Percentiles rank a stretch among this genome's conserved stretches.
phyloP scores from a whole-genome alignment of 2,888 invertebrate species.

The Agrilus cyanescens region DNA sequence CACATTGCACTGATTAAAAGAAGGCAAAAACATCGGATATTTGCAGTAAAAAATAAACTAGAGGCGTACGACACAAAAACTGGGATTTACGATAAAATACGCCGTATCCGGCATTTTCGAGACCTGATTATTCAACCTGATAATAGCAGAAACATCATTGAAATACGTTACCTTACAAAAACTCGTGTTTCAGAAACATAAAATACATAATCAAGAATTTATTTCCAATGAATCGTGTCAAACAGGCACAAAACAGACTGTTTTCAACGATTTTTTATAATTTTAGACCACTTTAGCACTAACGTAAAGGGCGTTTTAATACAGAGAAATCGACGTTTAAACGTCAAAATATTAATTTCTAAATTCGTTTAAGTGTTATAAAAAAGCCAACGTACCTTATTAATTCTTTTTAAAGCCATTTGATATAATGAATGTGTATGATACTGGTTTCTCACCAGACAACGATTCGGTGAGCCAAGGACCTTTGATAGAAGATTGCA shows the following conservation, averaged over 20 bases:
- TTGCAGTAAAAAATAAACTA: no score
- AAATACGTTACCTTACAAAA: no score
- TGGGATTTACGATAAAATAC: constrained; percentile 24
- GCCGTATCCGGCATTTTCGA: constrained; percentile 37
- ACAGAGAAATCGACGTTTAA: constrained; percentile 18
- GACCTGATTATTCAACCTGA: constrained; percentile 15
- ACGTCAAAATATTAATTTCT: constrained; percentile 11
- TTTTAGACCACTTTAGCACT: constrained; percentile 55
- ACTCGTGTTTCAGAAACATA: no score
- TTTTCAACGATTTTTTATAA: constrained; percentile 40
- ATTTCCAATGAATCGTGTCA: no score
- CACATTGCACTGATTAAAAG: constrained; percentile 12
- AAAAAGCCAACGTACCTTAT: constrained; percentile 65
- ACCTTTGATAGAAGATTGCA: constrained; percentile 79
- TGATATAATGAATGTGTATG: constrained; percentile 55
- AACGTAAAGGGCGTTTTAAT: constrained; percentile 43
- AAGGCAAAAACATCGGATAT: constrained; percentile 8
- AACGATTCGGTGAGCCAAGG: constrained; percentile 74
- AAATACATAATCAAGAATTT: no score
- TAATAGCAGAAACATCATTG: constrained; percentile 8
- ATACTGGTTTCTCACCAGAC: constrained; percentile 68
- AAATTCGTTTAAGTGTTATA: constrained; percentile 4
- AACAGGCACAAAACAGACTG: no score
- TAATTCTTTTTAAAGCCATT: constrained; percentile 97
- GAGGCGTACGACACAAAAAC: no score